These are phyloP conservation scores for Pangasius macronema DNA, from an alignment of 2,797 vertebrate species.

Conservation along the genomic window DNA sequence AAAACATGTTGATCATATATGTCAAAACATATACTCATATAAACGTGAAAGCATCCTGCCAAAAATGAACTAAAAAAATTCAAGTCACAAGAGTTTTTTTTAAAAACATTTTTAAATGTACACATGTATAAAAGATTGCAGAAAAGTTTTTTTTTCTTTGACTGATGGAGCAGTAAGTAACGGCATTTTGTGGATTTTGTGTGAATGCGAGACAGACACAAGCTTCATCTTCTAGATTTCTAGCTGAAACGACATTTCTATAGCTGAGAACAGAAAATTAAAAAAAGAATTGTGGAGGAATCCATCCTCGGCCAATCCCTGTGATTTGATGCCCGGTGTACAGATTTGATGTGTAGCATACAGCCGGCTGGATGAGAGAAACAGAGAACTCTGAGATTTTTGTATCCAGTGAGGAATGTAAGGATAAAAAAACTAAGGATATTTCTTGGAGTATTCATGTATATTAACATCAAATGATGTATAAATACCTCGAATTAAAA, in stretches of 20 bases:
- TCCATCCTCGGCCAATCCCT: not conserved
- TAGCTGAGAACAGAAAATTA: not conserved
- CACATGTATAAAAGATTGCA: not conserved
- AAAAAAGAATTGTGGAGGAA: not conserved
- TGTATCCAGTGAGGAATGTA: not conserved
- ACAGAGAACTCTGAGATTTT: not conserved
- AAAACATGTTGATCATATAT: not conserved
- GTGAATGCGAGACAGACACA: not conserved
- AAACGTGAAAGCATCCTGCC: not conserved
- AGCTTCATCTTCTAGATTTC: not conserved
- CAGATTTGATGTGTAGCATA: not conserved
- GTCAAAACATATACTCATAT: not conserved
- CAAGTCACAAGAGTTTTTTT: not conserved
- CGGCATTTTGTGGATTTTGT: not conserved
- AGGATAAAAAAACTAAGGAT: not conserved
- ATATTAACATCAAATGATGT: not conserved
- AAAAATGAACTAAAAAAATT: not conserved
- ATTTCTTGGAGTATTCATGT: not conserved
- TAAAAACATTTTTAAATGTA: not conserved
- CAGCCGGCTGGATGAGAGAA: not conserved
- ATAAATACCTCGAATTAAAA: not conserved
- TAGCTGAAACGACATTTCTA: not conserved
- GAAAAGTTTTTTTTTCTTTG: not conserved
- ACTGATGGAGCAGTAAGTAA: not conserved
- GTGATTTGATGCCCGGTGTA: not conserved